Base-by-base conservation (phyloP, 2,888 invertebrate species). In the Dexiosoma caninum region DNA sequence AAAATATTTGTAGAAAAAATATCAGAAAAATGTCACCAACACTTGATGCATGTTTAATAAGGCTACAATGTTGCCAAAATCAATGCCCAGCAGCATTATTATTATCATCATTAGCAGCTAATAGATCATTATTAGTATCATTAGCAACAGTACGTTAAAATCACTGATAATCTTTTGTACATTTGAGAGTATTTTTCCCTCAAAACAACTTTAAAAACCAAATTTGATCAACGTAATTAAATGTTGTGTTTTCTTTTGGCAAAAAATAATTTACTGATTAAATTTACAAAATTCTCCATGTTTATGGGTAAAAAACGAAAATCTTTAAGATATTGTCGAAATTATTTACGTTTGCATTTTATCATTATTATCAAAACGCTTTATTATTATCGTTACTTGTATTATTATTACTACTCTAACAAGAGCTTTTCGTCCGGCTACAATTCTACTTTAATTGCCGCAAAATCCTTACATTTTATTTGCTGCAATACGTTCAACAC, bases 261-360 rank as follows among this genome's bases (percentile, higher is more conserved):
- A 27, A 69, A 69, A 62, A 67, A 35, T 59, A 40, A 51, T 75
- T 51, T 67, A 42, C 60, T 67, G 42, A 3, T 67, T n/a, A 75
- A 42, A 27, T 59, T 60, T 51, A 49, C 23, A 64, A 71, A 62
- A 69, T 64, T 74, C 77, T 81, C 64, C 69, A 77, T 87, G 89
- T 89, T 90, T 89, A 89, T 89, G 89, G 89, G 90, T 89, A 90
- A 87, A 87, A 90, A 89, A 89, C 88, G 89, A 86, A 90, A 87
- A 86, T 86, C 87, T 84, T 83, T 89, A 85, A 89, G 89, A 86
- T 89, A 82, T 78, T 82, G 89, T 87, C 89, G 87, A 89, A 89
- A 90, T 89, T 89, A 89, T 88, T 90, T 89, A 86, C 88, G 89
- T 89, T 89, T 89, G 86, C 88, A 87, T 88, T 89, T 87, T 86